Evolutionary conservation across 2,797 vertebrate genomes (phyloP).

Genomic region (Fringilla coelebs): DNA sequence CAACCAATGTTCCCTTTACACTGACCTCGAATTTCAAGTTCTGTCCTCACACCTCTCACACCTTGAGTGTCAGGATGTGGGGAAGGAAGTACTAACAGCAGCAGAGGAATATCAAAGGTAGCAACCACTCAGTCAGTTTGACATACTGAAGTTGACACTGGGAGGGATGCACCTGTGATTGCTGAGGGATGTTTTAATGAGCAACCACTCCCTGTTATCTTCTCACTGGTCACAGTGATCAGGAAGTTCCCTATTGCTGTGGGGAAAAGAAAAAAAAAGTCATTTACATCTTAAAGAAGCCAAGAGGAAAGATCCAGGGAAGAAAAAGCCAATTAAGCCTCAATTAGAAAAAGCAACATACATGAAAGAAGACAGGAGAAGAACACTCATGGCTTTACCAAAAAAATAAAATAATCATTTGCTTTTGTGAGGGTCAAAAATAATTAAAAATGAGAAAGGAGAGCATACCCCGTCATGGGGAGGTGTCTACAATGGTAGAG

Average conservation of each 20-base stretch:
- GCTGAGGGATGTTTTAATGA: background rate
- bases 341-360: background rate
- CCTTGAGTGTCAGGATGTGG: background rate
- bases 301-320: background rate
- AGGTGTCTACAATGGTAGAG: background rate
- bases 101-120: background rate
- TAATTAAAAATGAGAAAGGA: background rate
- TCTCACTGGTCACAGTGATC: background rate
- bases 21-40: background rate
- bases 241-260: background rate
- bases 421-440: background rate
- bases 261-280: background rate
- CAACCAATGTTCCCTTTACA: background rate
- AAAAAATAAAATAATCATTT: background rate
- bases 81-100: background rate
- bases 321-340: background rate
- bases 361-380: background rate
- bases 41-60: background rate
- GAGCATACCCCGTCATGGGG: fast-evolving
- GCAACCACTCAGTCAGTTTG: background rate
- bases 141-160: background rate
- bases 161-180: background rate
- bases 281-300: background rate
- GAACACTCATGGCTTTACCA: background rate
- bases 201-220: background rate